A percentile compares a stretch with the other conserved stretches of the same genome.
These are phyloP conservation scores for Istiophorus platypterus DNA, from an alignment of 2,113 vertebrate genomes.

Conservation along the genomic window DNA sequence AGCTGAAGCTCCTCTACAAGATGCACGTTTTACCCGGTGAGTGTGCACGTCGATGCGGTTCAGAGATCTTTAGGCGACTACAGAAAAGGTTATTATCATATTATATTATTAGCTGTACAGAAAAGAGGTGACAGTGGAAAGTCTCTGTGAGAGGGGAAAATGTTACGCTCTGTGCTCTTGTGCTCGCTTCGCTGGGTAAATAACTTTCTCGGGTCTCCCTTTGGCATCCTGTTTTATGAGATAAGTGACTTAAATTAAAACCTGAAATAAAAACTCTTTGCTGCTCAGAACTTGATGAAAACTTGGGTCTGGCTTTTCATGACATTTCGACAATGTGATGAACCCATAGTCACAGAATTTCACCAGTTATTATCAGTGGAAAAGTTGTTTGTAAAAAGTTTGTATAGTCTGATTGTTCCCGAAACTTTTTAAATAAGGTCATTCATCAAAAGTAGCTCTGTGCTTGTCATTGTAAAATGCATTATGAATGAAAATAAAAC, in stretches of 20 bases:
- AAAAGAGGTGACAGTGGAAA: background rate
- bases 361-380: too few relatives aligned
- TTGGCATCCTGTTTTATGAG: background rate
- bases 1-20: conserved; percentile 95
- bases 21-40: conserved; percentile 96
- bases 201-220: conserved; percentile 6
- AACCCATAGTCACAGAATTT: too few relatives aligned
- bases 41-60: conserved; percentile 50
- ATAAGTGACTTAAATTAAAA: background rate
- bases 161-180: background rate
- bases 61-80: background rate
- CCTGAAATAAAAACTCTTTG: background rate
- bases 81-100: background rate
- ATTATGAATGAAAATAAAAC: background rate
- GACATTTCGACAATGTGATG: too few relatives aligned
- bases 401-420: background rate
- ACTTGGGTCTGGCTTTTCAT: conserved; percentile 2
- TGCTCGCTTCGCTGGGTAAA: conserved; percentile 24
- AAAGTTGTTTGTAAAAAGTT: background rate
- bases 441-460: background rate
- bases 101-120: background rate
- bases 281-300: background rate
- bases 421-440: background rate
- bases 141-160: conserved; percentile 25
- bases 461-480: background rate